A percentile compares a stretch with the other conserved stretches of the same genome.
These are phyloP conservation scores for Emmelina monodactyla DNA, from an alignment of 2,888 invertebrate species.

Conservation along the genomic window DNA sequence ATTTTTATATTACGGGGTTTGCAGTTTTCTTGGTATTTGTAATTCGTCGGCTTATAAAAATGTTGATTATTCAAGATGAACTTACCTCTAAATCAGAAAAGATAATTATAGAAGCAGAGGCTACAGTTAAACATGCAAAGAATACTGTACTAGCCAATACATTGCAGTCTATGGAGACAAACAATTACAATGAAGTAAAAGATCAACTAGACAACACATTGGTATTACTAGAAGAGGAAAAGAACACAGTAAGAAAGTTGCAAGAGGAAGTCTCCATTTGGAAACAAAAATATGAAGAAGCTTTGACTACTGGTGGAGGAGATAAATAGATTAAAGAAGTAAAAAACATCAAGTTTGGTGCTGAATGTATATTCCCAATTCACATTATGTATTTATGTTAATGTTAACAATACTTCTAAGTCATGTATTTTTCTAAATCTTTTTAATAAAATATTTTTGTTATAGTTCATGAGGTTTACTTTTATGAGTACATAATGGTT, in stretches of 20 bases:
- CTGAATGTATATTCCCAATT: too few relatives aligned
- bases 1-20: constrained; percentile 83
- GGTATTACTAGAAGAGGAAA: constrained; percentile 26
- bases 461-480: too few relatives aligned
- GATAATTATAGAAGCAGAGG: constrained; percentile 75
- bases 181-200: constrained; percentile 24
- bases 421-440: too few relatives aligned
- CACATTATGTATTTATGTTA: too few relatives aligned
- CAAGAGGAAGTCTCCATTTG: constrained; percentile 32
- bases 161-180: constrained; percentile 21
- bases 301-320: constrained; percentile 20
- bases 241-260: constrained; percentile 22
- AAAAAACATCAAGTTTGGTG: too few relatives aligned
- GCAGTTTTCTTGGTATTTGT: constrained; percentile 76
- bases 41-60: constrained; percentile 68
- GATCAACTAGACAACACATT: constrained; percentile 25
- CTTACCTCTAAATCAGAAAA: constrained; percentile 68
- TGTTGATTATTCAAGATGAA: constrained; percentile 71
- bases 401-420: too few relatives aligned
- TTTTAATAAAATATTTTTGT: too few relatives aligned
- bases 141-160: constrained; percentile 30
- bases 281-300: constrained; percentile 33
- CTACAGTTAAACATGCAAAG: too few relatives aligned
- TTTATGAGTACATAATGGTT: too few relatives aligned
- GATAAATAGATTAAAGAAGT: too few relatives aligned